Conservation (phyloP, 2,888 invertebrate species). For the Falcaria lacertinaria region DNA sequence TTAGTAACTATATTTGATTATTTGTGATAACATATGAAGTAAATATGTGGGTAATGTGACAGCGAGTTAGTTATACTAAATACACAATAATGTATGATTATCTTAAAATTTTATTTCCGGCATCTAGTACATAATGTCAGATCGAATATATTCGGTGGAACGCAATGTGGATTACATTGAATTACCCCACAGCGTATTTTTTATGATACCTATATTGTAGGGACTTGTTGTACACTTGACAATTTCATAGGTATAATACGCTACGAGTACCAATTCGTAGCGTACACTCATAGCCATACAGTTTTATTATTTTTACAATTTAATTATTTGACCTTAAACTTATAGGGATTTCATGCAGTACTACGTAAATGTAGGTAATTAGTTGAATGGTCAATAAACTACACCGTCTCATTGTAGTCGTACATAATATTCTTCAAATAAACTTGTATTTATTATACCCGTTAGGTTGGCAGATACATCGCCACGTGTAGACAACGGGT, state of each 20-base stretch:
- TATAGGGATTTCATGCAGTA: too few species aligned
- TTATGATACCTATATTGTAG: too few species aligned
- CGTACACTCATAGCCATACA: too few species aligned
- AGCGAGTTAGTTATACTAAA: neutral
- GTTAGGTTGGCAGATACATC: neutral
- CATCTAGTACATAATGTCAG: neutral
- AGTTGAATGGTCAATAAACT: too few species aligned
- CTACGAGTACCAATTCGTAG: too few species aligned
- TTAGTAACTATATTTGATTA: slow-evolving; percentile 4
- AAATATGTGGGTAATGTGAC: neutral
- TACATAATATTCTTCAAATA: neutral
- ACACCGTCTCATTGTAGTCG: neutral
- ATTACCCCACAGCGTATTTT: too few species aligned
- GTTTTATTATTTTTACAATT: too few species aligned
- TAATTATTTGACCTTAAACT: too few species aligned
- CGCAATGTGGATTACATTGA: too few species aligned
- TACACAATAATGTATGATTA: neutral
- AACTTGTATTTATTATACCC: neutral
- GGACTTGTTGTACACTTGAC: too few species aligned
- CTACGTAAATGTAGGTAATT: too few species aligned
- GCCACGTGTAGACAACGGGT: slow-evolving; percentile 18
- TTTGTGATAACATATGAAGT: neutral
- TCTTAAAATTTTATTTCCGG: neutral
- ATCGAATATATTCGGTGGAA: neutral
- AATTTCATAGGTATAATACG: too few species aligned